Evolutionary conservation across 2,888 invertebrate genomes (phyloP).

Genomic region (Odontomyia ornata): DNA sequence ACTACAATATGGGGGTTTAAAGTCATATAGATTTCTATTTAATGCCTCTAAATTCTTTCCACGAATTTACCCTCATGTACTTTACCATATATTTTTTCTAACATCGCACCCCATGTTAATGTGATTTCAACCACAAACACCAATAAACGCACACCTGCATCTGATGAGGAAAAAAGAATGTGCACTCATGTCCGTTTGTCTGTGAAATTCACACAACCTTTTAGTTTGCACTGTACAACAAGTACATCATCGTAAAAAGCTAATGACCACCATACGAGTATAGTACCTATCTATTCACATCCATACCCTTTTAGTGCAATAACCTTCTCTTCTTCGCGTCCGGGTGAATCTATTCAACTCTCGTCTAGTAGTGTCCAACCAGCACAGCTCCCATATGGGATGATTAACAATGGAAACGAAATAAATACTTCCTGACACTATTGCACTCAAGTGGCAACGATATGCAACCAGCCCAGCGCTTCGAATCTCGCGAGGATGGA

Average conservation of each 20-base stretch:
- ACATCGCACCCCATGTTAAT: too few relatives aligned
- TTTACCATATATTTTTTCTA: too few relatives aligned
- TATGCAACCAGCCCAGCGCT: slow-evolving; percentile 10
- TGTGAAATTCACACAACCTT: too few relatives aligned
- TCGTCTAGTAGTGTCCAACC: too few relatives aligned
- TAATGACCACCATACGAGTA: slow-evolving; percentile 32
- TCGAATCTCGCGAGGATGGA: not conserved
- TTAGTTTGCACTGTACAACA: not conserved
- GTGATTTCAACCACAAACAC: not conserved
- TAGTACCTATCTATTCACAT: not conserved
- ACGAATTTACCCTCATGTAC: too few relatives aligned
- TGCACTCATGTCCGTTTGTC: too few relatives aligned
- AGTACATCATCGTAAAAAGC: slow-evolving; percentile 25
- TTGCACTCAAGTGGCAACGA: slow-evolving; percentile 30
- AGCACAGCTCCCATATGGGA: not conserved
- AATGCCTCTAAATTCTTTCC: too few relatives aligned
- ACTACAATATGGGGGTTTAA: too few relatives aligned
- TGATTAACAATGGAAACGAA: slow-evolving; percentile 39
- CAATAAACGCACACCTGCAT: not conserved
- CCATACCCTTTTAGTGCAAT: slow-evolving; percentile 41
- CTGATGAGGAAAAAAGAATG: not conserved
- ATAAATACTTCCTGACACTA: slow-evolving; percentile 43
- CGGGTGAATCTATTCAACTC: too few relatives aligned
- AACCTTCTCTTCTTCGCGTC: slow-evolving; percentile 37
- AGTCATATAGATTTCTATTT: too few relatives aligned